phyloP scores from a whole-genome alignment of 2,113 vertebrate species.

The Theristicus caerulescens region DNA sequence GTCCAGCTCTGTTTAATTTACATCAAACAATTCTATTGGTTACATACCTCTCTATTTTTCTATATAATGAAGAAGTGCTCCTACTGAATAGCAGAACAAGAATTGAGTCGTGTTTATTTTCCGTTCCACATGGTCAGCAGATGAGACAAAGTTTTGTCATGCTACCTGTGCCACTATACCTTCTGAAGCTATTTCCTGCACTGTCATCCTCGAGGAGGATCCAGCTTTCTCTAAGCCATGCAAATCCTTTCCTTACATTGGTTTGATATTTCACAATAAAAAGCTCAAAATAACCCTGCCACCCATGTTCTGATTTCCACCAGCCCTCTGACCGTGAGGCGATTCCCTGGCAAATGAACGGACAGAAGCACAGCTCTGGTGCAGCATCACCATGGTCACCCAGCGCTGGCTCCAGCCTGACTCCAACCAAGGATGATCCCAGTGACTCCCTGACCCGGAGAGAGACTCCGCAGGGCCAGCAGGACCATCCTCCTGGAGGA shows the following conservation, averaged over 20 bases:
- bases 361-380: neutral
- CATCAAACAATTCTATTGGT: neutral
- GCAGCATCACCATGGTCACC: neutral
- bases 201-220: neutral
- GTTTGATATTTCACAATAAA: neutral
- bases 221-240: neutral
- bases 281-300: neutral
- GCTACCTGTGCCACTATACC: neutral
- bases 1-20: neutral
- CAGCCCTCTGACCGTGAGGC: neutral
- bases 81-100: neutral
- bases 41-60: neutral
- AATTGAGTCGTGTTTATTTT: neutral
- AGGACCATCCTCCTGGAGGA: neutral
- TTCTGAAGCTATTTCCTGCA: neutral
- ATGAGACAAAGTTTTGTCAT: too few species aligned
- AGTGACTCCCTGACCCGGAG: neutral
- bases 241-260: neutral
- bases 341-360: neutral
- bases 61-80: neutral
- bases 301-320: neutral
- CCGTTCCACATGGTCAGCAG: neutral
- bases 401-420: neutral
- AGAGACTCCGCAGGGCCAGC: neutral
- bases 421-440: fast-evolving